Evolutionary conservation across 2,113 vertebrate species (phyloP).

Genomic region (Esox niger): DNA sequence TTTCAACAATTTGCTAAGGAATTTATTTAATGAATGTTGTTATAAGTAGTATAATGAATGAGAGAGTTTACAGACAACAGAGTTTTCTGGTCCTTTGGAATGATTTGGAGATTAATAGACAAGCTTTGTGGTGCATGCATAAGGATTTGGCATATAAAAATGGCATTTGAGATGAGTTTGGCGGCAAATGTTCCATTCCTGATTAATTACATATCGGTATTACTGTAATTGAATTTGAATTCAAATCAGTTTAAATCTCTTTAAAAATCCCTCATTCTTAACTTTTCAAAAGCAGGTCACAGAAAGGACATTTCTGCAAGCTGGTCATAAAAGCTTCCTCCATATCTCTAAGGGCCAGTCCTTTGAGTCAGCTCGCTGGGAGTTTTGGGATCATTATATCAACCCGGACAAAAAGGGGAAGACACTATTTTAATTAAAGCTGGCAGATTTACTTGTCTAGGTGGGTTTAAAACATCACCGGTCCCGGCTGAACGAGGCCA

Average conservation of each 20-base stretch:
- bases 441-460: slow-evolving; percentile 6
- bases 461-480: not conserved
- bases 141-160: no score
- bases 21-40: slow-evolving; percentile 57
- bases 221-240: no score
- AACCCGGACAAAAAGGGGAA: slow-evolving; percentile 38
- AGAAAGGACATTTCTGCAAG: slow-evolving; percentile 25
- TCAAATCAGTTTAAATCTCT: no score
- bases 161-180: no score
- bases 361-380: slow-evolving; percentile 45
- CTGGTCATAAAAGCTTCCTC: slow-evolving; percentile 45
- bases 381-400: slow-evolving; percentile 56
- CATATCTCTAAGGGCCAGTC: slow-evolving; percentile 43
- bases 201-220: no score
- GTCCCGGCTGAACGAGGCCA: not conserved
- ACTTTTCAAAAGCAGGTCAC: slow-evolving; percentile 32
- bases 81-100: no score
- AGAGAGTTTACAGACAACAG: slow-evolving; percentile 52
- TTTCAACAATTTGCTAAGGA: slow-evolving; percentile 61
- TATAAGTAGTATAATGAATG: slow-evolving; percentile 49
- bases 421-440: slow-evolving; percentile 10
- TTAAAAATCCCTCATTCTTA: slow-evolving; percentile 4
- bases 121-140: no score
- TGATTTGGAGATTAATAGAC: not conserved
- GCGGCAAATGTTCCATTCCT: no score